Percentiles rank a stretch among this genome's conserved stretches.
Evolutionary conservation across 1,140 invertebrate species (phyloP).

Genomic region (Caenorhabditis inopinata): DNA sequence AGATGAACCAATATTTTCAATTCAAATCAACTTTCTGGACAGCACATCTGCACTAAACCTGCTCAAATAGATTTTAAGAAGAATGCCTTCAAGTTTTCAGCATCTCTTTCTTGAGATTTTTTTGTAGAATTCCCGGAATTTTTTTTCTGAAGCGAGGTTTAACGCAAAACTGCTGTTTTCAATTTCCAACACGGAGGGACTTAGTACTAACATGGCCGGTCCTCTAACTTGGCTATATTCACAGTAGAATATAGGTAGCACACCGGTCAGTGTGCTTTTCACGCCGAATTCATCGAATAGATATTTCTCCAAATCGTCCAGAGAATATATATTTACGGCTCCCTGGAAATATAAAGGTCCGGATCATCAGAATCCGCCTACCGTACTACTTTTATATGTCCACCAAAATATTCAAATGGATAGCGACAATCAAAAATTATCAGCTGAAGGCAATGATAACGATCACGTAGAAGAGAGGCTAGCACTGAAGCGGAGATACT

Average conservation of each 20-base stretch:
- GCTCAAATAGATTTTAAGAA: too few species aligned
- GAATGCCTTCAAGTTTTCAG: too few species aligned
- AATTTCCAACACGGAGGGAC: too few species aligned
- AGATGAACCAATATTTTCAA: too few species aligned
- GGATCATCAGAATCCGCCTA: not conserved
- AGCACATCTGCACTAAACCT: too few species aligned
- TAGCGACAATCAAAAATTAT: conserved; percentile 19
- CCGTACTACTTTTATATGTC: conserved; percentile 5
- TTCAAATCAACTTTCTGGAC: too few species aligned
- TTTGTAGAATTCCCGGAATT: too few species aligned
- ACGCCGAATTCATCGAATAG: conserved; percentile 4
- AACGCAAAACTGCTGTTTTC: too few species aligned
- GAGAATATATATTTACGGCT: not conserved
- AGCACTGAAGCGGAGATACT: not conserved
- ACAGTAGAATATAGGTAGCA: not conserved
- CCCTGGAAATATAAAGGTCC: not conserved
- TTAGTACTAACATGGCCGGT: not conserved
- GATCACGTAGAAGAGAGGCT: not conserved
- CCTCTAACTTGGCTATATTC: conserved; percentile 9
- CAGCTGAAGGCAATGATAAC: not conserved
- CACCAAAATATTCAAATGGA: conserved; percentile 20
- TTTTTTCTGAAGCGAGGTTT: too few species aligned
- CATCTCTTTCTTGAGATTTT: too few species aligned
- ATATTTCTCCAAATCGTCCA: not conserved
- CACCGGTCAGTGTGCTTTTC: not conserved